Conservation (phyloP, 2,113 vertebrate genomes). For the Gallinago undulata region DNA sequence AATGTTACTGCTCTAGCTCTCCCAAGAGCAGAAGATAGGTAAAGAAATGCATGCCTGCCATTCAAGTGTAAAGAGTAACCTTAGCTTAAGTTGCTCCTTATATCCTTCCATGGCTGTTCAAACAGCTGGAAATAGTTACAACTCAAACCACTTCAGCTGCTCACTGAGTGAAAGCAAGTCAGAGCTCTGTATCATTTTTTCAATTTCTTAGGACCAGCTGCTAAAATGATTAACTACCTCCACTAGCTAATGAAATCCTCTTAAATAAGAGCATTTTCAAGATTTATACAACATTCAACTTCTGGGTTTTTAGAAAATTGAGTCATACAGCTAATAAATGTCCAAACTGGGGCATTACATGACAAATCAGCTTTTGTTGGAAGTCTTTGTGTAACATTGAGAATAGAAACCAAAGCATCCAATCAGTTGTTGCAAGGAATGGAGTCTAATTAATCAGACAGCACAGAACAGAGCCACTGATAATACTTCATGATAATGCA, state of each 20-base stretch:
- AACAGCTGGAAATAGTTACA: not conserved
- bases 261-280: slow-evolving; percentile 1
- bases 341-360: not conserved
- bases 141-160: slow-evolving; percentile 19
- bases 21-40: not conserved
- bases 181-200: not conserved
- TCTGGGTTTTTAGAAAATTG: not conserved
- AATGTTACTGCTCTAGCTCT: not conserved
- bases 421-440: not conserved
- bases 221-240: slow-evolving; percentile 6
- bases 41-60: not conserved
- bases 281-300: not conserved
- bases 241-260: slow-evolving; percentile 11
- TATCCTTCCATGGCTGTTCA: not conserved
- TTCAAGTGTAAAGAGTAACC: not conserved
- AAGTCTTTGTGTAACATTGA: not conserved
- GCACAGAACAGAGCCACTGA: not conserved
- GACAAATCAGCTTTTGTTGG: not conserved
- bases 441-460: not conserved
- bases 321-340: not conserved
- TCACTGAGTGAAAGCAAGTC: not conserved
- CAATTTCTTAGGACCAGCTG: not conserved
- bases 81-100: not conserved
- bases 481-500: not conserved
- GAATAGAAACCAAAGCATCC: not conserved